Percentiles rank a stretch among this genome's conserved stretches.
These are phyloP conservation scores for Eupithecia subfuscata DNA, from an alignment of 2,888 invertebrate genomes.

Conservation along the genomic window DNA sequence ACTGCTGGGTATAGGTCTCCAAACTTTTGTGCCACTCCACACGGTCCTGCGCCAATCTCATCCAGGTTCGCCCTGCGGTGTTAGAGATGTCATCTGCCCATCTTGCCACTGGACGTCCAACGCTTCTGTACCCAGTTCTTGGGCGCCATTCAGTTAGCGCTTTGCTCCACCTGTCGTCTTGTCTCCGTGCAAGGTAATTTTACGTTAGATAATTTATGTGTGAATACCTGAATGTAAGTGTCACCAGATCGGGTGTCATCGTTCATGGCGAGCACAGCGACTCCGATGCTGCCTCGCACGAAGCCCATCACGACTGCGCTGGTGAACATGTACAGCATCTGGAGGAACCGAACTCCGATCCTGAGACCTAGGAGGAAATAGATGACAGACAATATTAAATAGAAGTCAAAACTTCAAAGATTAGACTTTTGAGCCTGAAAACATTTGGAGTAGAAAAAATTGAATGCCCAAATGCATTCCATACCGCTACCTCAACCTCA, in stretches of 20 bases:
- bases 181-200: too few species aligned
- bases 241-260: slow-evolving; percentile 60
- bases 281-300: slow-evolving; percentile 80
- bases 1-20: too few species aligned
- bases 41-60: too few species aligned
- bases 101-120: too few species aligned
- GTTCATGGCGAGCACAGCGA: slow-evolving; percentile 81
- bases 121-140: too few species aligned
- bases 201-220: neutral
- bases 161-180: too few species aligned
- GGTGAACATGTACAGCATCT: slow-evolving; percentile 80
- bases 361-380: slow-evolving; percentile 60
- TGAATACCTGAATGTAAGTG: slow-evolving; percentile 65
- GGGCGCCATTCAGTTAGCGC: too few species aligned
- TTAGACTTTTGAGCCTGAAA: neutral
- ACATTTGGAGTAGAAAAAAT: neutral
- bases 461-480: neutral
- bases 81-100: too few species aligned
- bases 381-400: neutral
- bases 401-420: neutral
- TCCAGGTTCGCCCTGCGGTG: too few species aligned
- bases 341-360: slow-evolving; percentile 81
- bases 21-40: too few species aligned
- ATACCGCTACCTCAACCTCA: too few species aligned
- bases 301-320: slow-evolving; percentile 78